These are phyloP conservation scores for Coremacera marginata DNA, from an alignment of 2,888 invertebrate genomes.

Conservation along the genomic window DNA sequence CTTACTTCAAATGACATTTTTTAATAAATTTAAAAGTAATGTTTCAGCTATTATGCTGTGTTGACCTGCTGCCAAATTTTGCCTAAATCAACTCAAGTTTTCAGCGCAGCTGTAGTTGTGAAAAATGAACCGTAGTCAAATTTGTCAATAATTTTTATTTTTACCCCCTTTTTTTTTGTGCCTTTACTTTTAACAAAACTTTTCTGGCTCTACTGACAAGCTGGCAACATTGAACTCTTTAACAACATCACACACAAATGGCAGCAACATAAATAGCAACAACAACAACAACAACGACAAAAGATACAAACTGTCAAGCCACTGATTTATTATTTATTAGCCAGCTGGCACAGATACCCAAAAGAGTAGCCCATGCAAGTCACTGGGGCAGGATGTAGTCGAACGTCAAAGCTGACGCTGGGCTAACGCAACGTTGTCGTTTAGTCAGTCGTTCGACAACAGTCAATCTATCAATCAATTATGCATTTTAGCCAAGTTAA, in stretches of 20 bases:
- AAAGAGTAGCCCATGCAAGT: not conserved
- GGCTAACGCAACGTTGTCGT: not conserved
- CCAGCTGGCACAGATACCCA: not conserved
- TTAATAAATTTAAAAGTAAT: too few relatives aligned
- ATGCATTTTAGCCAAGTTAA: not conserved
- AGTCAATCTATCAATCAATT: constrained; percentile 16
- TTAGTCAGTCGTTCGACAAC: constrained; percentile 4
- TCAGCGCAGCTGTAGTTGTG: not conserved
- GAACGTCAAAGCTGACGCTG: not conserved
- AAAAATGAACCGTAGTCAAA: constrained; percentile 1
- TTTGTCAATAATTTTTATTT: not conserved
- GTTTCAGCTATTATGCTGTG: too few relatives aligned
- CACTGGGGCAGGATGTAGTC: constrained; percentile 1
- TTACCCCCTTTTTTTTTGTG: not conserved
- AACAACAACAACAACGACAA: not conserved
- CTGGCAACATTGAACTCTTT: not conserved
- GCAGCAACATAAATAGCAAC: not conserved
- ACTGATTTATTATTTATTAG: constrained; percentile 29
- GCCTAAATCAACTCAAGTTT: constrained; percentile 13
- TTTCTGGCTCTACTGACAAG: not conserved
- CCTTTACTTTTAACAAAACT: not conserved
- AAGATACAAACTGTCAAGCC: constrained; percentile 31
- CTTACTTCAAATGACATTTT: too few relatives aligned
- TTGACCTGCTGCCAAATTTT: not conserved
- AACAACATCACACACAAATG: not conserved